Percentiles rank a stretch among this genome's conserved stretches.
Conservation (phyloP, 2,888 invertebrate species). For the Nymphalis polychloros region DNA sequence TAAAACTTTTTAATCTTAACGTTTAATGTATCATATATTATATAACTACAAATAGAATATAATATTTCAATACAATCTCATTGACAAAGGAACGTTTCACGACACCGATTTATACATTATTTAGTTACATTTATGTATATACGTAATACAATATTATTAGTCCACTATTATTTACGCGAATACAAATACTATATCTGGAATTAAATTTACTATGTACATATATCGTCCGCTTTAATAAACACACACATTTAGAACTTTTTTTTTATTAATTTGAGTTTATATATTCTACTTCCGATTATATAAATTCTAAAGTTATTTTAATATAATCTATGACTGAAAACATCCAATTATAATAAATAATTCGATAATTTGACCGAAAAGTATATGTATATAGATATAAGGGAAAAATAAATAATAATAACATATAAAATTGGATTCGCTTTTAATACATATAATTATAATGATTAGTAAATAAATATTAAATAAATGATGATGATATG, state of each 20-base stretch:
- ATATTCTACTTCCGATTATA: constrained; percentile 55
- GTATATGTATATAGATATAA: no score
- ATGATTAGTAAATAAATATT: no score
- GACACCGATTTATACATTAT: constrained; percentile 64
- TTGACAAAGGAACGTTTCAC: constrained; percentile 74
- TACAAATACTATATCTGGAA: constrained; percentile 64
- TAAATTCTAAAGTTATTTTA: constrained; percentile 15
- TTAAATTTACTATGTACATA: constrained; percentile 63
- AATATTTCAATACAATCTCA: constrained; percentile 68
- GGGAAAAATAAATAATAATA: no score
- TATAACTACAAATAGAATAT: constrained; percentile 61
- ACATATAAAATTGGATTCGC: no score
- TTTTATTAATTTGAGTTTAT: constrained; percentile 47
- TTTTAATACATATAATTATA: no score
- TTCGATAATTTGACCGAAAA: neutral
- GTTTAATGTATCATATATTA: constrained; percentile 43
- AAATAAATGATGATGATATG: no score
- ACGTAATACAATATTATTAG: constrained; percentile 44
- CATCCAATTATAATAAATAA: neutral
- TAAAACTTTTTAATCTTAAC: constrained; percentile 61
- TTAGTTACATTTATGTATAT: constrained; percentile 50
- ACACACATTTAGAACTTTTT: constrained; percentile 70
- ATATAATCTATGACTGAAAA: constrained; percentile 27
- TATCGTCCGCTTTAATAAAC: constrained; percentile 50
- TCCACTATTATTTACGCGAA: constrained; percentile 48